Conservation (phyloP, 2,113 vertebrate genomes). For the Calonectris borealis region DNA sequence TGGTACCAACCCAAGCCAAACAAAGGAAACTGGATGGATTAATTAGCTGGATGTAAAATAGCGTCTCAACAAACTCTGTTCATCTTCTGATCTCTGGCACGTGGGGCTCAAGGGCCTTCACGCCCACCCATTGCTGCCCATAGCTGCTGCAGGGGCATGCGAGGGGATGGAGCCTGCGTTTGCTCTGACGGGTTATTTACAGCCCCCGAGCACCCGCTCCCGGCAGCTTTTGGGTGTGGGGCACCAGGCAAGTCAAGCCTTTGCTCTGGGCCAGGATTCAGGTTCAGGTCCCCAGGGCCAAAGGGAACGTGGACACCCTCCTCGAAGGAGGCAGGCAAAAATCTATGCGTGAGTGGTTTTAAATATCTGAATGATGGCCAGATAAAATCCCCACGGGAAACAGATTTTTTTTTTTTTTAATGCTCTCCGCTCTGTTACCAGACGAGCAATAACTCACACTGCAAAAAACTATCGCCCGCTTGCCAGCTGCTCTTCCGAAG, state of each 20-base stretch:
- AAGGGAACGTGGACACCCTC: neutral
- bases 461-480: conserved; percentile 44
- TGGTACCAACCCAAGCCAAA: neutral
- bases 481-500: conserved; percentile 62
- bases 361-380: conserved; percentile 47
- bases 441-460: conserved; percentile 64
- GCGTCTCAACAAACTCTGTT: neutral
- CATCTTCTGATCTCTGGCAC: neutral
- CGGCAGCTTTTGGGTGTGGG: neutral
- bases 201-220: neutral
- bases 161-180: neutral
- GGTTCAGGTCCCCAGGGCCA: neutral
- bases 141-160: neutral
- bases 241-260: neutral
- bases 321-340: neutral
- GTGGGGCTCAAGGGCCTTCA: neutral
- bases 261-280: neutral
- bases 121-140: neutral
- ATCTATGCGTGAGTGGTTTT: neutral
- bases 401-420: neutral
- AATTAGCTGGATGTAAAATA: neutral
- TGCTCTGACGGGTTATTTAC: neutral
- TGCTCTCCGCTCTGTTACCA: conserved; percentile 30
- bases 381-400: conserved; percentile 22
- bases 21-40: neutral